These are phyloP conservation scores for Girardinichthys multiradiatus DNA, from an alignment of 2,113 vertebrate genomes.

Conservation along the genomic window DNA sequence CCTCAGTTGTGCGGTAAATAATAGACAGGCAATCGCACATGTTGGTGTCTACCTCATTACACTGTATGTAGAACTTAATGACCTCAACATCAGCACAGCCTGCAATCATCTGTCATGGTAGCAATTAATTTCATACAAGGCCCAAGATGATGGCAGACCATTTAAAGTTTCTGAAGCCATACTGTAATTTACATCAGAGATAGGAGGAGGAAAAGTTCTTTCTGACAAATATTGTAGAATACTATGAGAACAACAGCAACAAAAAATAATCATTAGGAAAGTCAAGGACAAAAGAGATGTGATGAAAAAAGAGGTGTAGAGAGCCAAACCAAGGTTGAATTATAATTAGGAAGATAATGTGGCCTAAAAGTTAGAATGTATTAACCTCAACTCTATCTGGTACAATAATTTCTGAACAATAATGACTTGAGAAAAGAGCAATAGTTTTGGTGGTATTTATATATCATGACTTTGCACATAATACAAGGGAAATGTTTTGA, in stretches of 20 bases:
- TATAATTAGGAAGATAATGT: slow-evolving; percentile 64
- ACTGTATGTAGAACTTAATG: slow-evolving; percentile 80
- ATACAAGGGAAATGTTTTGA: slow-evolving; percentile 12
- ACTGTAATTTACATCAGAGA: slow-evolving; percentile 60
- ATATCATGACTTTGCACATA: slow-evolving; percentile 16
- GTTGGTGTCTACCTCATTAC: slow-evolving; percentile 77
- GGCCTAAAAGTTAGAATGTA: slow-evolving; percentile 61
- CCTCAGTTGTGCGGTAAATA: slow-evolving; percentile 84
- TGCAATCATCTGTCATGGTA: slow-evolving; percentile 79
- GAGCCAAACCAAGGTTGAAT: slow-evolving; percentile 61
- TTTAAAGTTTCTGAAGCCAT: slow-evolving; percentile 67
- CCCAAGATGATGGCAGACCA: slow-evolving; percentile 59
- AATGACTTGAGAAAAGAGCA: slow-evolving; percentile 35
- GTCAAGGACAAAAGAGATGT: slow-evolving; percentile 49
- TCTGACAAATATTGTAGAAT: slow-evolving; percentile 67
- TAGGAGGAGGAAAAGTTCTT: slow-evolving; percentile 35
- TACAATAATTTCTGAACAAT: slow-evolving; percentile 40
- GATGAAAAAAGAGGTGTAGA: slow-evolving; percentile 33
- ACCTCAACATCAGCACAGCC: slow-evolving; percentile 76
- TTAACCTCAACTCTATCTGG: slow-evolving; percentile 54
- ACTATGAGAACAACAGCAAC: slow-evolving; percentile 71
- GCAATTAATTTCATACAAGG: slow-evolving; percentile 78
- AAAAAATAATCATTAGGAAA: slow-evolving; percentile 75
- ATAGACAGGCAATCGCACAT: slow-evolving; percentile 77
- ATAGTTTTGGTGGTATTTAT: slow-evolving; percentile 22